Percentiles rank a stretch among this genome's conserved stretches.
These are phyloP conservation scores for Synanthedon andrenaeformis DNA, from an alignment of 2,888 invertebrate genomes.

Conservation along the genomic window DNA sequence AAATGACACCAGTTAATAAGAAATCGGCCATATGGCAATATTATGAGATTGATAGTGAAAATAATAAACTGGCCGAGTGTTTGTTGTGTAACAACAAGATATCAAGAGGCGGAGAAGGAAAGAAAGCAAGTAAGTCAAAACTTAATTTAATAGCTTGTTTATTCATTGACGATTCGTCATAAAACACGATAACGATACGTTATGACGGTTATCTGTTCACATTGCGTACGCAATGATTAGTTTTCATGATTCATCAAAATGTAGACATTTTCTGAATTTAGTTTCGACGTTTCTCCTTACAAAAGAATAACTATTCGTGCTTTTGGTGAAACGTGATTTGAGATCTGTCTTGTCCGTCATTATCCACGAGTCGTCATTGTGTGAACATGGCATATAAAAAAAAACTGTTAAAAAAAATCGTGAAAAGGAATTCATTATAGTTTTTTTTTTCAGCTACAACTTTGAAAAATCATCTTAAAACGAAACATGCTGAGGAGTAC, in stretches of 20 bases:
- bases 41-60: constrained; percentile 10
- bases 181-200: neutral
- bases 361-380: neutral
- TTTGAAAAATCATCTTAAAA: constrained; percentile 11
- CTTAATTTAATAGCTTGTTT: constrained; percentile 3
- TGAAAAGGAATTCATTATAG: no score
- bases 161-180: neutral
- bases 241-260: neutral
- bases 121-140: constrained; percentile 9
- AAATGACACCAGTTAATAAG: constrained; percentile 9
- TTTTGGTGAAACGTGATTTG: constrained; percentile 2
- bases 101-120: constrained; percentile 9
- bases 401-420: no score
- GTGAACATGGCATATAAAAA: no score
- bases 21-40: no score
- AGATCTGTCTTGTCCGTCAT: neutral
- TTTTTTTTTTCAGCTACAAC: constrained; percentile 4
- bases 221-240: no score
- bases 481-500: constrained; percentile 12
- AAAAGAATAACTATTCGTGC: neutral
- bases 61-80: constrained; percentile 10
- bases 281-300: neutral
- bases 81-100: constrained; percentile 11
- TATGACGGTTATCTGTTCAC: no score
- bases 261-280: neutral